Base-by-base conservation (phyloP, 2,888 invertebrate genomes). In the Helicoverpa assulta region DNA sequence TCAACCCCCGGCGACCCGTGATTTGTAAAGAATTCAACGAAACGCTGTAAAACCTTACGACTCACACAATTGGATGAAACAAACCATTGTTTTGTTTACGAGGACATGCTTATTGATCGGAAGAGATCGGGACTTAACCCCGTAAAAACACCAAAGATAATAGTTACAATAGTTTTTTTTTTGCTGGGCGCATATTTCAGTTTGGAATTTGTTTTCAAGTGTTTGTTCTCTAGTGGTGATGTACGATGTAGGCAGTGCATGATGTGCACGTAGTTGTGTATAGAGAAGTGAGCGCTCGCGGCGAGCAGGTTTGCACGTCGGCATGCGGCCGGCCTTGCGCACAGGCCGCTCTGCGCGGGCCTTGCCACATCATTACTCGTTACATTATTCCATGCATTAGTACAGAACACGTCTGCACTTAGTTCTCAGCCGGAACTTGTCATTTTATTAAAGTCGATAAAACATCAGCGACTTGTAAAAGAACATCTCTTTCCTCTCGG, bases 291-390 rank as follows among this genome's bases (percentile, higher is more conserved):
- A 43, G 43, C 16, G 47, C 47, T 16, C 43, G 47, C 47, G 6
- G 16, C 47, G 16, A 4, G 47, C 47, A 4, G 47, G n/a, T 26
- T 6, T 5, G 47, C 5, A 6, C 47, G n/a, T 4, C 47, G 47
- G 47, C 47, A 47, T 47, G 47, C 47, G 47, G 47, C 47, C 47
- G 47, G 47, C 47, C 47, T 47, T 47, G 12, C 47, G 47, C 16
- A 6, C 47, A 5, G 47, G 5, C 47, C 16, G 47, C n/a, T 47
- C 47, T 5, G 47, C 5, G 47, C 12, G 47, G 6, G 16, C 5
- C 16, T 5, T 47, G 47, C 16, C 5, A 6, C 16, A n/a, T n/a
- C 1, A n/a, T 16, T 47, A 47, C 47, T 47, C 26, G 26, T 26
- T 26, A 26, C 26, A 26, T 26, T 26, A 26, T 26, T 26, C 26